Percentiles rank a stretch among this genome's conserved stretches.
These are phyloP conservation scores for Eurystomus glaucurus DNA, from an alignment of 2,797 vertebrate species.

Conservation along the genomic window DNA sequence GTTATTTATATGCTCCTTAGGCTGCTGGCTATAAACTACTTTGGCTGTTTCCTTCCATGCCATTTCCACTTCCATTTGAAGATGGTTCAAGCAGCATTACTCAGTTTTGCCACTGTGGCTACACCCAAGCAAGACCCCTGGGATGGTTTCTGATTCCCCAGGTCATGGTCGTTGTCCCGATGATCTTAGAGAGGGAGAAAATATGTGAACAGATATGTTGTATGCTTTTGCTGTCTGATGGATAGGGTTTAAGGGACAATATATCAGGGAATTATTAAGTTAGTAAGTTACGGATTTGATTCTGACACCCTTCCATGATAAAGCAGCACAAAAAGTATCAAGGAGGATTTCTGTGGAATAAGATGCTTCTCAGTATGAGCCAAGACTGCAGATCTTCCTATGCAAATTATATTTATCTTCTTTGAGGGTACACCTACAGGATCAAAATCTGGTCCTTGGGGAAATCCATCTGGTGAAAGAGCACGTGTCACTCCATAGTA, in stretches of 20 bases:
- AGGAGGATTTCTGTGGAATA: background rate
- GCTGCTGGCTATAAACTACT: background rate
- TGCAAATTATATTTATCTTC: background rate
- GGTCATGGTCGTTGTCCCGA: background rate
- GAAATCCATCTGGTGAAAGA: conserved; percentile 7
- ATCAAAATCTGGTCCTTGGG: background rate
- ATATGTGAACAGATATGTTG: background rate
- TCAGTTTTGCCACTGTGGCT: background rate
- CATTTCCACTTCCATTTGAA: background rate
- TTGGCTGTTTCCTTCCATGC: background rate
- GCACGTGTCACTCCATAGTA: background rate
- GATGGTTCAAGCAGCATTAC: background rate
- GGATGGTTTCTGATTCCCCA: background rate
- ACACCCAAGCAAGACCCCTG: background rate
- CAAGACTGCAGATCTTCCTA: background rate
- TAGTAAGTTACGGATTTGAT: background rate
- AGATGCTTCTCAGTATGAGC: background rate
- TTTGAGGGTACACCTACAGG: background rate
- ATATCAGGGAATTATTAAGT: background rate
- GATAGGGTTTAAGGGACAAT: background rate
- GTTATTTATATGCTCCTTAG: background rate
- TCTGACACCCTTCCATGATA: background rate
- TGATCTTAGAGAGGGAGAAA: background rate
- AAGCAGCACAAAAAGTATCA: background rate
- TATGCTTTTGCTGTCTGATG: background rate